Evolutionary conservation across 2,888 invertebrate genomes (phyloP).

Genomic region (Drosophila subsilvestris): DNA sequence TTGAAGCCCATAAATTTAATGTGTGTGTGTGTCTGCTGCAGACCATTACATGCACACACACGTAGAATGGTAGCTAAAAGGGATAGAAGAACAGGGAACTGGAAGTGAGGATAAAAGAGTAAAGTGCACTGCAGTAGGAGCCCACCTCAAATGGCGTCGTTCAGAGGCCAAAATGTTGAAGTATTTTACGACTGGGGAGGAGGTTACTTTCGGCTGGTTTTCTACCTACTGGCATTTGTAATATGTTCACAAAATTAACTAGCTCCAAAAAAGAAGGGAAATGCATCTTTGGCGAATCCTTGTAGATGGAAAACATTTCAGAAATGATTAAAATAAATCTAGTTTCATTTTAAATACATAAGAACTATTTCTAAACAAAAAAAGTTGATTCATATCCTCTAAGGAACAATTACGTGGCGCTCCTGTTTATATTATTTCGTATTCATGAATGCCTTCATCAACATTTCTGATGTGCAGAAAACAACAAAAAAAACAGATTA

Average conservation of each 20-base stretch:
- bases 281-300: too few species aligned
- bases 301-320: too few species aligned
- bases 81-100: neutral
- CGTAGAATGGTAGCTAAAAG: neutral
- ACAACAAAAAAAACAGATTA: neutral
- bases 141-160: neutral
- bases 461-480: constrained; percentile 42
- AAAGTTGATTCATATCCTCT: too few species aligned
- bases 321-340: too few species aligned
- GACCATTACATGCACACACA: constrained; percentile 32
- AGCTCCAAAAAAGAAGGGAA: too few species aligned
- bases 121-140: constrained; percentile 40
- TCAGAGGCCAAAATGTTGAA: neutral
- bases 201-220: neutral
- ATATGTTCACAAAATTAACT: too few species aligned
- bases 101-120: neutral
- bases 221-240: neutral
- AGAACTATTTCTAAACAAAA: too few species aligned
- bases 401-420: too few species aligned
- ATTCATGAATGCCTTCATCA: constrained; percentile 62
- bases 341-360: too few species aligned
- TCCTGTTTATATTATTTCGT: neutral
- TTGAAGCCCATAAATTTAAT: constrained; percentile 68
- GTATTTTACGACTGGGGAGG: neutral
- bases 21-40: constrained; percentile 59